Base-by-base conservation (phyloP, 2,888 invertebrate species). In the Drosophila leonis region DNA sequence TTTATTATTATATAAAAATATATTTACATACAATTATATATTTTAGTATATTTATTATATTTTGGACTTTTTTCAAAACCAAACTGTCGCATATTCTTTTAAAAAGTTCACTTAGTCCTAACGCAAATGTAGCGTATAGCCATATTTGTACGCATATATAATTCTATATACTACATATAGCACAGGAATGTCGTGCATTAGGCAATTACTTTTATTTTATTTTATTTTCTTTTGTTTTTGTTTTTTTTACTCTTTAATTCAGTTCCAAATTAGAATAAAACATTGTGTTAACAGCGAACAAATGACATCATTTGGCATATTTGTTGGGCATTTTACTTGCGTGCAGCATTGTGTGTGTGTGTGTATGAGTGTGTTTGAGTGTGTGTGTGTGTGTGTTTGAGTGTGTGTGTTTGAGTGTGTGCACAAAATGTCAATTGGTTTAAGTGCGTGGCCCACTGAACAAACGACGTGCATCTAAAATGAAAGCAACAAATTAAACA, bases 291-390 rank as follows among this genome's bases (percentile, higher is more conserved):
- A 55, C 29, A 78, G 61, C 49, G 55, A 33, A 52, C 46, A 80
- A 82, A 80, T 84, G 88, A 84, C 90, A 88, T 89, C 90, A 84
- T 87, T 87, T 87, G 79, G 72, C 76, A 82, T 84, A 83, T 65
- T 46, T 60, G 66, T 64, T 59, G 64, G 55, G 46, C 48, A 72
- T 51, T 61, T 71, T 59, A 61, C 76, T 82, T 49, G 80, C 83
- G 72, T 78, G 75, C 66, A 54, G 57, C 52, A 56, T 66, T 78
- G 60, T 41, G 15, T 54, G n/a, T 27, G 20, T 55, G 27, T 48
- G n/a, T 57, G 60, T 55, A 8, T n/a, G n/a, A n/a, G n/a, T n/a
- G n/a, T n/a, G n/a, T n/a, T n/a, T 37, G 33, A 20, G 12, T 64
- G 55, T 42, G 15, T 54, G 20, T 29, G 10, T 56, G 15, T 41